Base-by-base conservation (phyloP, 2,797 vertebrate genomes). In the Sebastes oblongus region DNA sequence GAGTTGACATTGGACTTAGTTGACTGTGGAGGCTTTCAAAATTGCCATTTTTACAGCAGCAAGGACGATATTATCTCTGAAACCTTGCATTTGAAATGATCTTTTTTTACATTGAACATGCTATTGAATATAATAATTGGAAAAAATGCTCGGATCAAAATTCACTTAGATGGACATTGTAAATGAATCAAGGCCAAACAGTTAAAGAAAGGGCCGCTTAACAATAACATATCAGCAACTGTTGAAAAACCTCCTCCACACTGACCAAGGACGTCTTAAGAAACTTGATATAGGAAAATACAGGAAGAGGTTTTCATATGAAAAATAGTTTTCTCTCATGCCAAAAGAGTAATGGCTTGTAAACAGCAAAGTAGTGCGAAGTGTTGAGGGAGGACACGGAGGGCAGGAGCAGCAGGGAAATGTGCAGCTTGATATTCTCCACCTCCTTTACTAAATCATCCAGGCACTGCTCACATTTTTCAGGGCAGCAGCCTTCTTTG, bases 361-460 rank as follows among this genome's bases (percentile, higher is more conserved):
- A 81, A 83, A 77, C 77, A 78, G 56, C 70, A 39, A 52, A 66
- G 74, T 14, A 30, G 46, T 58, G 54, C 14, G 10, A 75, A 75
- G 82, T 82, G 72, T 75, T 81, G 59, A 84, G 34, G 50, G 67
- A 84, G 59, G 79, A 80, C 85, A 73, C 58, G 72, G 77, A 82
- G 75, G 81, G 72, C 78, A 61, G 50, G 59, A 70, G 69, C 82
- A 77, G 73, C 78, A 85, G 78, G 80, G 78, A 78, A 85, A 83
- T 83, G 25, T 85, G 77, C 68, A 81, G 75, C 32, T 50, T 85
- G 72, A 84, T 88, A 85, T 86, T 77, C 70, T 82, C 54, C 71
- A 74, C 75, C 59, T 85, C 65, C 66, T 82, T 89, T 56, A 71
- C 82, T 79, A 87, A 91, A 93, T 91, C 88, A 92, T 84, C 84